Conservation (phyloP, 2,797 vertebrate genomes). For the Anabas testudineus region DNA sequence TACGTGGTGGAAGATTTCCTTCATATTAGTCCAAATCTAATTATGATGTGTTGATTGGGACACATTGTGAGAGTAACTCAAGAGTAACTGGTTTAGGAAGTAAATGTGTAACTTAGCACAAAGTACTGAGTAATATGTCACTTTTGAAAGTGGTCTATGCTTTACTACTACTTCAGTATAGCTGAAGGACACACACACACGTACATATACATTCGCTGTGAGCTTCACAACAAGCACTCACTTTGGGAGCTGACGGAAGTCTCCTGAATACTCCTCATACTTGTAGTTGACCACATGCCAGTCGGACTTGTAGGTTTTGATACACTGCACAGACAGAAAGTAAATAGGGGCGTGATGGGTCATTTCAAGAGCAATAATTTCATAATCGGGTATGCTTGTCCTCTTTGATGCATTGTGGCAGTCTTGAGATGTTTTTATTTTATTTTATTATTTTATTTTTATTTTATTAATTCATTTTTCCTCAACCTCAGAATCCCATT, state of each 20-base stretch:
- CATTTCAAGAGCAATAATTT: constrained; percentile 22
- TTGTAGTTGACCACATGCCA: constrained; percentile 97
- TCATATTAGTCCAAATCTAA: too few relatives aligned
- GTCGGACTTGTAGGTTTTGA: constrained; percentile 98
- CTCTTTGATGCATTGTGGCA: too few relatives aligned
- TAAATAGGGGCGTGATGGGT: not conserved
- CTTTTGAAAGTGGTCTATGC: not conserved
- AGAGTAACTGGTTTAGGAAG: too few relatives aligned
- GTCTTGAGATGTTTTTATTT: too few relatives aligned
- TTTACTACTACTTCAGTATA: constrained; percentile 15
- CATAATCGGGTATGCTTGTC: not conserved
- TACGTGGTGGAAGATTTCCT: too few relatives aligned
- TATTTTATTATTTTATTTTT: too few relatives aligned
- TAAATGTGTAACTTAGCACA: too few relatives aligned
- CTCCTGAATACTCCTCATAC: constrained; percentile 97
- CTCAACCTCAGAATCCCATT: too few relatives aligned
- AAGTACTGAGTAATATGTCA: too few relatives aligned
- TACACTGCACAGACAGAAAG: constrained; percentile 85
- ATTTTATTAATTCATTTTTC: too few relatives aligned
- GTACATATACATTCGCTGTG: not conserved
- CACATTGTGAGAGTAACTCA: too few relatives aligned
- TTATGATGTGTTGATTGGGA: too few relatives aligned
- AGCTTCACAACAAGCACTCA: constrained; percentile 72
- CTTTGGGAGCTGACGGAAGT: constrained; percentile 97
- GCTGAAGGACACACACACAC: constrained; percentile 17